These are phyloP conservation scores for Vireo griseus DNA, from an alignment of 2,797 vertebrate species.

Conservation along the genomic window DNA sequence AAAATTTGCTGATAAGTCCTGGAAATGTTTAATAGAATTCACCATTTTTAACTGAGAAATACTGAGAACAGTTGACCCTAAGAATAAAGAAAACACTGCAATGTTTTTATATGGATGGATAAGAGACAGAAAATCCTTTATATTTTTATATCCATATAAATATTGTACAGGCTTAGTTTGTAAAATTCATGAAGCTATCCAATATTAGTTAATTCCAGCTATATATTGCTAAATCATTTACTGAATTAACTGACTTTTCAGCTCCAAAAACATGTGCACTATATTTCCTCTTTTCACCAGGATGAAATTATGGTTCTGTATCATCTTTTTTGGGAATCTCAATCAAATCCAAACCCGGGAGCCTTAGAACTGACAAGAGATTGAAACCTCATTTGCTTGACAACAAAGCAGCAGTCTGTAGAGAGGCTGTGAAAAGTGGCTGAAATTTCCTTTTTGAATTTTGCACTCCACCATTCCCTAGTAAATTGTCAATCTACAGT, in stretches of 20 bases:
- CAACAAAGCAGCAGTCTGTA: not conserved
- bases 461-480: not conserved
- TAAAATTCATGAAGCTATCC: not conserved
- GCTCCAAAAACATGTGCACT: not conserved
- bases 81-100: not conserved
- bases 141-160: not conserved
- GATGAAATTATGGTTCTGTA: not conserved
- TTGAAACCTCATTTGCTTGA: not conserved
- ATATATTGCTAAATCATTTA: not conserved
- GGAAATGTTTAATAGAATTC: not conserved
- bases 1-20: not conserved
- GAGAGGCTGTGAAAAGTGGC: not conserved
- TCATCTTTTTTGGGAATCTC: not conserved
- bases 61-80: not conserved
- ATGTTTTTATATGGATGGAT: not conserved
- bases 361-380: not conserved
- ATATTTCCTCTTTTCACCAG: not conserved
- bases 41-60: not conserved
- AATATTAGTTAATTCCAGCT: not conserved
- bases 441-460: not conserved
- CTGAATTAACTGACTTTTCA: not conserved
- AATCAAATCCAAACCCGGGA: not conserved
- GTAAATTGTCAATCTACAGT: not conserved
- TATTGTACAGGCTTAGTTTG: not conserved
- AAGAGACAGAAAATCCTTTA: not conserved